Base-by-base conservation (phyloP, 2,113 vertebrate species). In the Aviceda subcristata region DNA sequence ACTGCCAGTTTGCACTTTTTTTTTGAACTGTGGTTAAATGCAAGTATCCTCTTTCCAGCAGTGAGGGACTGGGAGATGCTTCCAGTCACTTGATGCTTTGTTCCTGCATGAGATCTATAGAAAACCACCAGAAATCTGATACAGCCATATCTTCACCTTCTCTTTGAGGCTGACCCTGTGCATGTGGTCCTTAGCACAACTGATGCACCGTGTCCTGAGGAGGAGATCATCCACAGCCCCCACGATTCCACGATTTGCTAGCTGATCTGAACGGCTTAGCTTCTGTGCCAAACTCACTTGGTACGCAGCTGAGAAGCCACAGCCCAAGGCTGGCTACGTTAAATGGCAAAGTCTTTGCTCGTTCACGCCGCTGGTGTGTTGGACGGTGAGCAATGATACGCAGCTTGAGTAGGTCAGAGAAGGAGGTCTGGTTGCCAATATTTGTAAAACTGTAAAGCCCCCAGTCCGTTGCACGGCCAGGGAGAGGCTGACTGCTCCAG, bases 331-430 rank as follows among this genome's bases (percentile, higher is more conserved):
- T 59, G 48, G 55, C 74, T 85, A 15, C 4, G 0, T 12, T 12
- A n/a, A 56, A 86, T 38, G 64, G 19, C 20, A 68, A 60, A 91
- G 20, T 16, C n/a, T 74, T 43, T 39, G 43, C 41, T 80, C 0
- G 0, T 66, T 90, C 34, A 18, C 32, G 20, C 18, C 0, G 0
- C 24, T 68, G 57, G 21, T 68, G 39, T 56, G 38, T 23, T 53
- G 71, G 55, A 41, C 23, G 62, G 11, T 8, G 18, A 5, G 6
- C 21, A 23, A 5, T 9, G 63, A 14, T 48, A 26, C 0, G 0
- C 10, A 81, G 50, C 36, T 36, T 43, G 59, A 46, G 48, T 21
- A n/a, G 27, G 14, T 51, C 23, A 23, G 64, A 77, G 39, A 4
- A 82, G 22, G 9, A 45, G n/a, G 18, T 45, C 57, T 51, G 29